Conservation (phyloP, 1,140 invertebrate species). For the Drosophila watanabei region DNA sequence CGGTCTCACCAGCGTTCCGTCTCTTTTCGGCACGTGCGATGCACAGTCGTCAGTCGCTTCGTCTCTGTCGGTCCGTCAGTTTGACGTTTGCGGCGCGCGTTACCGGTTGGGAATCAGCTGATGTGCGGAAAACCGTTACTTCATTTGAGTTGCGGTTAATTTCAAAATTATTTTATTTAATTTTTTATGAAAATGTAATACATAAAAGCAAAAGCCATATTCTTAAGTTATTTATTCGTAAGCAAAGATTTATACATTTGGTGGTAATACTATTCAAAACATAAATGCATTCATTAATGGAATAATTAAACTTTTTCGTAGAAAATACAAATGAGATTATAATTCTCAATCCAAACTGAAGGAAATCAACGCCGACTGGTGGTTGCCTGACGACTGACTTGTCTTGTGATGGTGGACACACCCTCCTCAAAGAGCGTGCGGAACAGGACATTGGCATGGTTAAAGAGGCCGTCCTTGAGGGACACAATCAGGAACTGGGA, state of each 20-base stretch:
- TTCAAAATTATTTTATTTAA: background rate
- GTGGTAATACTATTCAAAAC: background rate
- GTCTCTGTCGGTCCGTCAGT: conserved; percentile 65
- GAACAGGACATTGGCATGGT: conserved; percentile 99
- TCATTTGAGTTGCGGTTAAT: background rate
- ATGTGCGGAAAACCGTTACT: conserved; percentile 18
- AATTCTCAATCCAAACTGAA: background rate
- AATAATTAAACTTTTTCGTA: background rate
- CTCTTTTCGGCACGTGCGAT: conserved; percentile 51
- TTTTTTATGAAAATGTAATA: background rate
- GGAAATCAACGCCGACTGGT: conserved; percentile 32
- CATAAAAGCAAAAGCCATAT: background rate
- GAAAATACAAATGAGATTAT: background rate
- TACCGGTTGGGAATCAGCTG: conserved; percentile 57
- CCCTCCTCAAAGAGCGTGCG: conserved; percentile 98
- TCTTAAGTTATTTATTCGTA: background rate
- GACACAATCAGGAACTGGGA: conserved; percentile 99
- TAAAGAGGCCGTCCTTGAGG: conserved; percentile 99
- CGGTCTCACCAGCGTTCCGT: conserved; percentile 69
- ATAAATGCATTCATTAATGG: background rate
- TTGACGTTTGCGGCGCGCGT: conserved; percentile 62
- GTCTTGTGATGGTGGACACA: conserved; percentile 94
- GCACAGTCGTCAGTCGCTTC: conserved; percentile 58
- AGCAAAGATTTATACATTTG: background rate
- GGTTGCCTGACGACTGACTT: conserved; percentile 80